These are phyloP conservation scores for Euclidia mi DNA, from an alignment of 2,888 invertebrate species.

Conservation along the genomic window DNA sequence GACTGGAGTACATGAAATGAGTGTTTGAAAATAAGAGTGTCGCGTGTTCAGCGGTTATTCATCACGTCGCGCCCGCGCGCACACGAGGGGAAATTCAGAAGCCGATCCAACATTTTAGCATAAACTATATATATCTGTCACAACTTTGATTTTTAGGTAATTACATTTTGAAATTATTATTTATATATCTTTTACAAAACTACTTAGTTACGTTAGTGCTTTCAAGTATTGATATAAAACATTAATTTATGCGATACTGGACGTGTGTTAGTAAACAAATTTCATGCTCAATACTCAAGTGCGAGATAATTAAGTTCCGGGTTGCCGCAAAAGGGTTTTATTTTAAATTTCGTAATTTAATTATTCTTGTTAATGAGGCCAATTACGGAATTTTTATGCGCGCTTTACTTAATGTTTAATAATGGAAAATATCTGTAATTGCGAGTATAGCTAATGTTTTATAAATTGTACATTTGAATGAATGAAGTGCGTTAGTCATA, in stretches of 20 bases:
- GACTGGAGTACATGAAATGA: neutral
- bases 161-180: too few relatives aligned
- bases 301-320: conserved; percentile 19
- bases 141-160: too few relatives aligned
- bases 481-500: too few relatives aligned
- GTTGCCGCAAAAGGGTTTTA: conserved; percentile 21
- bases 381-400: conserved; percentile 6
- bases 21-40: neutral
- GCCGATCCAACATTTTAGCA: conserved; percentile 8
- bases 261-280: conserved; percentile 9
- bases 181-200: too few relatives aligned
- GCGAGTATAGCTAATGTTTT: too few relatives aligned
- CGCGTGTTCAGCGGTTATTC: conserved; percentile 39
- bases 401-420: conserved; percentile 4
- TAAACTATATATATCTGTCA: too few relatives aligned
- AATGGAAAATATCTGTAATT: neutral
- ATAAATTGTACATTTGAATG: too few relatives aligned
- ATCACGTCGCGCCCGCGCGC: conserved; percentile 13
- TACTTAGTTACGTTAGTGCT: conserved; percentile 1
- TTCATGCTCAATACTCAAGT: neutral
- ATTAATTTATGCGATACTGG: conserved; percentile 3
- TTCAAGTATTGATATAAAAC: neutral
- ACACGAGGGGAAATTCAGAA: conserved; percentile 26
- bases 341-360: conserved; percentile 17
- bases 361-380: conserved; percentile 17